These are phyloP conservation scores for Petrocephalus sullivani DNA, from an alignment of 2,797 vertebrate genomes.

Conservation along the genomic window DNA sequence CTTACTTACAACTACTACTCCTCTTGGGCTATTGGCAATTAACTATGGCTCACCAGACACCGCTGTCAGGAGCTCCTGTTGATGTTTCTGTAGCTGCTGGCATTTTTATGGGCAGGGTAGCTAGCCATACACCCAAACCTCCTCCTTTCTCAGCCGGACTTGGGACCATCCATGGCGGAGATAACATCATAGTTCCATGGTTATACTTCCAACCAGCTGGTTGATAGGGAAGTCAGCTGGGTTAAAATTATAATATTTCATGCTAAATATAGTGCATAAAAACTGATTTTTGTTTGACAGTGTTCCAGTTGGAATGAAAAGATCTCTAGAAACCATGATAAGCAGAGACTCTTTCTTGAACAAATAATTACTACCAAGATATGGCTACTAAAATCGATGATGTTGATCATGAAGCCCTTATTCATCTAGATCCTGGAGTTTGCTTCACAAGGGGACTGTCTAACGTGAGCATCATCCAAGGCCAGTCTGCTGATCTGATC, in stretches of 20 bases:
- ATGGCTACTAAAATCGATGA: background rate
- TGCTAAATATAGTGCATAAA: background rate
- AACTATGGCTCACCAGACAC: background rate
- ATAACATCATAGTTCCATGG: background rate
- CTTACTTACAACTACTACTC: background rate
- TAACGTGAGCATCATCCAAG: constrained; percentile 57
- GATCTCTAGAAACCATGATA: background rate
- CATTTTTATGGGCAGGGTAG: no score
- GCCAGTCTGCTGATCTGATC: constrained; percentile 59
- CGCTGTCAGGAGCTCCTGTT: background rate
- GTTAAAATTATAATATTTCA: background rate
- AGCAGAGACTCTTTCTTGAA: background rate
- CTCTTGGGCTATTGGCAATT: background rate
- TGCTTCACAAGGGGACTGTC: constrained; percentile 67
- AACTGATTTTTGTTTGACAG: background rate
- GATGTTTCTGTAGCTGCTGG: background rate
- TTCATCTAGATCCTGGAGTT: constrained; percentile 55
- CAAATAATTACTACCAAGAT: background rate
- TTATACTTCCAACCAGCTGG: background rate
- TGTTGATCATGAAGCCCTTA: background rate
- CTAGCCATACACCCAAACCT: background rate
- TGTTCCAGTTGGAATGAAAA: background rate
- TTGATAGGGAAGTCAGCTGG: background rate
- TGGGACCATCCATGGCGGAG: background rate
- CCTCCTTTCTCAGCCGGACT: background rate